Conservation (phyloP, 2,888 invertebrate species). For the Agriotes lineatus region DNA sequence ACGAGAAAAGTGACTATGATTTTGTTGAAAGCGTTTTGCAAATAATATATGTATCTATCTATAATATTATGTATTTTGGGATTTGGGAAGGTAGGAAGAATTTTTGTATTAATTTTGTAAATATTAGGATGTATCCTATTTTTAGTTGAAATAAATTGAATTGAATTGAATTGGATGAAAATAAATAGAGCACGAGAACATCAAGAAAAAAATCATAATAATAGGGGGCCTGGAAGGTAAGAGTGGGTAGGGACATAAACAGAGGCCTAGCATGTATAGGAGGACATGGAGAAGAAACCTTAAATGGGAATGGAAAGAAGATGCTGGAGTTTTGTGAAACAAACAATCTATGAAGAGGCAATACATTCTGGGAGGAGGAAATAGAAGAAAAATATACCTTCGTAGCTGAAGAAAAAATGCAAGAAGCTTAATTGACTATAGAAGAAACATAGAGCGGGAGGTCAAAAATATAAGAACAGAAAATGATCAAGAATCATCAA, state of each 20-base stretch:
- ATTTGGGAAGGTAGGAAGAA: too few relatives aligned
- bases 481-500: too few relatives aligned
- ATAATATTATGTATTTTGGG: too few relatives aligned
- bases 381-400: neutral
- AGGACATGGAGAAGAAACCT: neutral
- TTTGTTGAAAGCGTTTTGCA: too few relatives aligned
- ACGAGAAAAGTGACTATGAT: too few relatives aligned
- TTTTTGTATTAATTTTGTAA: too few relatives aligned
- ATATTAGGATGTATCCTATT: too few relatives aligned
- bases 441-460: too few relatives aligned
- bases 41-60: too few relatives aligned
- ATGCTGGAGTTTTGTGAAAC: neutral
- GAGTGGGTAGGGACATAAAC: neutral
- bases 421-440: too few relatives aligned
- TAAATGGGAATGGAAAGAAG: neutral
- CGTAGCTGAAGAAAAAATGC: neutral
- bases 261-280: neutral
- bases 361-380: neutral
- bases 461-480: neutral
- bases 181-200: neutral
- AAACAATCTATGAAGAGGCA: neutral
- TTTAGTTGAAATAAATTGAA: too few relatives aligned
- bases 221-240: neutral
- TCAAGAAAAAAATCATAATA: neutral
- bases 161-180: too few relatives aligned